A percentile compares a stretch with the other conserved stretches of the same genome.
Evolutionary conservation across 2,888 invertebrate genomes (phyloP).

Genomic region (Drosophila diplacantha): DNA sequence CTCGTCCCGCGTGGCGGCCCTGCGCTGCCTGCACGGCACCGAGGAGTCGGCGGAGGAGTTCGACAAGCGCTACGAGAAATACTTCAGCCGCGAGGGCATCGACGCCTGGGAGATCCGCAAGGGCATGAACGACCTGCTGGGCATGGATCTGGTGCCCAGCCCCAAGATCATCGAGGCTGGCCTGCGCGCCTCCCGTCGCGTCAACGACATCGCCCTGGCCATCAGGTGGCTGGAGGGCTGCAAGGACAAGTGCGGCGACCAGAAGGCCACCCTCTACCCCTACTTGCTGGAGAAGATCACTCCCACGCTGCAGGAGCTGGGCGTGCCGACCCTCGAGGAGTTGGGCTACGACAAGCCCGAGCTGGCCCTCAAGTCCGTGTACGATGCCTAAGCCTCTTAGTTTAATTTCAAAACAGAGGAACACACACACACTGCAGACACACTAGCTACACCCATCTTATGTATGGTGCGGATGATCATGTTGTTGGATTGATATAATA

Average conservation of each 20-base stretch:
- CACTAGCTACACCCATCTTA: constrained; percentile 42
- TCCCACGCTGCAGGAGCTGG: constrained; percentile 95
- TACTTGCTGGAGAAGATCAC: constrained; percentile 92
- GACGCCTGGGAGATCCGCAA: constrained; percentile 97
- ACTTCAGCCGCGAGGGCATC: constrained; percentile 91
- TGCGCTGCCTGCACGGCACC: constrained; percentile 78
- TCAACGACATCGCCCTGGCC: constrained; percentile 96
- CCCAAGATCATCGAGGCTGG: constrained; percentile 92
- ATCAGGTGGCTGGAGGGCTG: constrained; percentile 95
- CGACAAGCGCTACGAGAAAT: constrained; percentile 88
- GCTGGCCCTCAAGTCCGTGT: constrained; percentile 87
- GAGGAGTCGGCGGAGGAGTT: constrained; percentile 91
- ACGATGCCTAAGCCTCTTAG: constrained; percentile 78
- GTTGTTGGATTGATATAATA: constrained; percentile 66
- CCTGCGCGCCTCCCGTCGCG: constrained; percentile 92
- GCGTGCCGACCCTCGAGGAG: constrained; percentile 95
- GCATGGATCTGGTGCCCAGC: constrained; percentile 95
- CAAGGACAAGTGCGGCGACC: constrained; percentile 90
- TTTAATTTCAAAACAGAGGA: constrained; percentile 53
- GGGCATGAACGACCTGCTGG: constrained; percentile 91
- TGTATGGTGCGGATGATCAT: constrained; percentile 58
- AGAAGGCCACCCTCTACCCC: constrained; percentile 88
- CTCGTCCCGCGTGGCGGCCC: constrained; percentile 69
- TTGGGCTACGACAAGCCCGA: constrained; percentile 98
- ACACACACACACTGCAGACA: constrained; percentile 45